Evolutionary conservation across 2,888 invertebrate species (phyloP), one percentile per base, ranked within the genome.

Genomic region (Vandiemenella viatica): DNA sequence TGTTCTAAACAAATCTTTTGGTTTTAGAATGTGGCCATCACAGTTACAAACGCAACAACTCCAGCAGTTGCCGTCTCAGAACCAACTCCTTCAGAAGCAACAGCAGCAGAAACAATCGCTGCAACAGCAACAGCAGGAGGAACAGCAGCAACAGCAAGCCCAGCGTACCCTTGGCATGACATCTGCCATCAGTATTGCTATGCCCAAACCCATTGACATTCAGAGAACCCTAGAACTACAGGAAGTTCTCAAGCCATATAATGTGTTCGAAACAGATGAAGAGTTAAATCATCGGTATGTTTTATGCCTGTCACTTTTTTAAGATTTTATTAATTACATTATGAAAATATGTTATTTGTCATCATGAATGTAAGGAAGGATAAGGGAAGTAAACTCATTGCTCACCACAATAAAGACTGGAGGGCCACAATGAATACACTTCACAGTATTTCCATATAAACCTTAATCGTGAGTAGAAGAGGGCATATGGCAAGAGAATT

Each of bases 161-260:
- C 64, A 76, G 55, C 74, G 75, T 58, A 82, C 82, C 6, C 62
- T 86, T 62, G 95, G 95, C 49, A 90, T 96, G 81, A 95, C 95
- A 6, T 90, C 92, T 18, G 92, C 95, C 50, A 92, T 96, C 55
- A 92, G 89, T 57, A 74, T 83, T 62, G 90, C 91, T 53, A 79
- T 77, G 52, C 90, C 90, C 13, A 87, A 85, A 65, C 79, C 79
- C 16, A 71, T 78, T 51, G 91, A 92, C 66, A 66, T 82, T 45
- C 75, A 78, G 53, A 76, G 83, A 61, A 84, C 88, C 0, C 72
- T 70, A 49, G 86, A 88, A 59, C 68, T 92, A n/a, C 80, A 81
- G 58, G 81, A 83, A 49, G 75, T 80, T 10, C 70, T 95, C 45
- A 68, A 79, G 56, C 88, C 88, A 0, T 89, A 80, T 64, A 88